Conservation (phyloP, 1,140 invertebrate species). For the Augochlora pura region DNA sequence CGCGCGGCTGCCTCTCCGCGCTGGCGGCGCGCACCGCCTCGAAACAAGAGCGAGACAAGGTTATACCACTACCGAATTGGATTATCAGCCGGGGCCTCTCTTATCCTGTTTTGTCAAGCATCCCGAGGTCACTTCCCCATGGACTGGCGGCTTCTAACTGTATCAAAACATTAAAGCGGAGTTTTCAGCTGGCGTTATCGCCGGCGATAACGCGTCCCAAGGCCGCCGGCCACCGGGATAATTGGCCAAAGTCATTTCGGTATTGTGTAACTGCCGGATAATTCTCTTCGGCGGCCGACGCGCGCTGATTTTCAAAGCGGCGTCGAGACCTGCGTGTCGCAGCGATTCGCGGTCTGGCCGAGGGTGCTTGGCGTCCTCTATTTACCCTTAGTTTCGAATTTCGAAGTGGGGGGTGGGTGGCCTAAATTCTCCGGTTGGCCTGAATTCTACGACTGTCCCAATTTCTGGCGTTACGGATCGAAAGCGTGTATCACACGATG, state of each 20-base stretch:
- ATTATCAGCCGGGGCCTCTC: constrained; percentile 48
- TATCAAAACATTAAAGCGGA: constrained; percentile 49
- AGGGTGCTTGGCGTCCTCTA: no score
- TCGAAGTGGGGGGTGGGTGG: no score
- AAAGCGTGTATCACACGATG: no score
- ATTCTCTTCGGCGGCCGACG: not conserved
- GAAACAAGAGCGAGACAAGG: not conserved
- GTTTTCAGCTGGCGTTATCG: constrained; percentile 44
- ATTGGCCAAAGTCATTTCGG: constrained; percentile 46
- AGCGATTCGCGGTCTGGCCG: no score
- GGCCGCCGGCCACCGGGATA: constrained; percentile 25
- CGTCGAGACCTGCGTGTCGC: no score
- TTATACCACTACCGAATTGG: constrained; percentile 22
- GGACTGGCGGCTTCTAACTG: constrained; percentile 1
- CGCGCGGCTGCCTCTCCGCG: no score
- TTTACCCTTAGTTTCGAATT: no score
- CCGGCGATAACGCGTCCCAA: constrained; percentile 39
- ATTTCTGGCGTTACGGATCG: no score
- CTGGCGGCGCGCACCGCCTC: no score
- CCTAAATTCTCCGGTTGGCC: no score
- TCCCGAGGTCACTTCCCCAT: constrained; percentile 25
- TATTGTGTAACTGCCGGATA: constrained; percentile 39
- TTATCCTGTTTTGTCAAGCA: constrained; percentile 50
- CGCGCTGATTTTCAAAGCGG: constrained; percentile 20
- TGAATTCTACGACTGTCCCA: no score